Base-by-base conservation (phyloP, 1,140 invertebrate genomes). In the Anoplophora glabripennis region DNA sequence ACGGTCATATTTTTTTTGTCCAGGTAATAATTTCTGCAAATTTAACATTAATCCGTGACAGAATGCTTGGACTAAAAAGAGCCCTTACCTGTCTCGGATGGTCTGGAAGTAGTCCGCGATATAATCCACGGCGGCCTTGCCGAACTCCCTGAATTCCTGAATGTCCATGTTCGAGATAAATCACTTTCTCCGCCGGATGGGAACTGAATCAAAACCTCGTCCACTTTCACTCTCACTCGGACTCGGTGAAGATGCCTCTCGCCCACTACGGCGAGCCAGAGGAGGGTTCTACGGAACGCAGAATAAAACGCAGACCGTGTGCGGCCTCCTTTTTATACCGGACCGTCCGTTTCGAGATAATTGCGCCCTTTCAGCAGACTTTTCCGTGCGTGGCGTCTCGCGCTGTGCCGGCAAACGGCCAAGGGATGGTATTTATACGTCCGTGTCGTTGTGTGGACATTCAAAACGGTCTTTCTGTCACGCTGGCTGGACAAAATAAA, bases 21-120 rank as follows among this genome's bases (percentile, higher is more conserved):
- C 21, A 28, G 5, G 21, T 28, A 28, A 2, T 28, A 3, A 28
- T 3, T 28, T 28, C 5, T 28, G 21, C 2, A 28, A 28, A 28
- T 28, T 28, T n/a, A n/a, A n/a, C n/a, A n/a, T n/a, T n/a, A n/a
- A n/a, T n/a, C n/a, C n/a, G n/a, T n/a, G n/a, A n/a, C n/a, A n/a
- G n/a, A n/a, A n/a, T n/a, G n/a, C n/a, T n/a, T n/a, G n/a, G n/a
- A n/a, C n/a, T n/a, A n/a, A n/a, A n/a, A n/a, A n/a, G n/a, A 18
- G 10, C 11, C 79, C 78, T 73, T 79, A 86, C 78, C 84, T 77
- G 12, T 89, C 81, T 44, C 86, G 76, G 47, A 93, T 86, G 53
- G 82, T 88, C 40, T 91, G 87, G 64, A 86, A 70, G 65, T 93
- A 95, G 76, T 94, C 84, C 0, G 89, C 88, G 0, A 92, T 79